Evolutionary conservation across 1,140 invertebrate species (phyloP).

Genomic region (Drosophila pectinifera): DNA sequence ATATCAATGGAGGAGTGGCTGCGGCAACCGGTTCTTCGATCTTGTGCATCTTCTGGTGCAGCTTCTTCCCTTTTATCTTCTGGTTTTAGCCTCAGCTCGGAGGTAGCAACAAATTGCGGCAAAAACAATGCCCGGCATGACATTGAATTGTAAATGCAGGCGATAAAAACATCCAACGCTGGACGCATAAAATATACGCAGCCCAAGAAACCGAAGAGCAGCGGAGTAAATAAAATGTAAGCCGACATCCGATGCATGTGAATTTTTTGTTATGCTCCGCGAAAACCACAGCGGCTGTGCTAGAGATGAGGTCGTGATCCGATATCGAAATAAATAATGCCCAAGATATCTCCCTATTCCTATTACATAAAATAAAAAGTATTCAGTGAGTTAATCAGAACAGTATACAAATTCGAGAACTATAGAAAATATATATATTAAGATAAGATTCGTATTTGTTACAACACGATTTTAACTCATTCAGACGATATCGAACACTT

Average conservation of each 20-base stretch:
- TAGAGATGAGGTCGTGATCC: constrained; percentile 30
- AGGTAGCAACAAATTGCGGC: constrained; percentile 30
- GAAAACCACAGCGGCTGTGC: constrained; percentile 15
- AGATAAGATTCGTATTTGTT: too few relatives aligned
- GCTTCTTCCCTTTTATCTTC: constrained; percentile 17
- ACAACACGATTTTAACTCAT: not conserved
- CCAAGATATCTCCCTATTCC: not conserved
- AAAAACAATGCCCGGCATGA: constrained; percentile 50
- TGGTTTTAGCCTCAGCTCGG: constrained; percentile 33
- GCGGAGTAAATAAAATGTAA: constrained; percentile 61
- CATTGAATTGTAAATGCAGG: constrained; percentile 75
- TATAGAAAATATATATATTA: not conserved
- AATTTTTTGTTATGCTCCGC: constrained; percentile 37
- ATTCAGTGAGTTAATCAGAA: too few relatives aligned
- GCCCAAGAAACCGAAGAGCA: constrained; percentile 21
- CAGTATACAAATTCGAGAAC: too few relatives aligned
- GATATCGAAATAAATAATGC: not conserved
- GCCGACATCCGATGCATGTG: constrained; percentile 58
- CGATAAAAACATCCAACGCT: constrained; percentile 55
- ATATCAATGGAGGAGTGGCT: constrained; percentile 7
- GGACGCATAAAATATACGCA: constrained; percentile 37
- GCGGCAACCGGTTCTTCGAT: constrained; percentile 58
- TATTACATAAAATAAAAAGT: too few relatives aligned
- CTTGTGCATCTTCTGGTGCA: constrained; percentile 38
- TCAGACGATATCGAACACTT: too few relatives aligned